These are phyloP conservation scores for Catharus ustulatus DNA, from an alignment of 2,797 vertebrate species.

Conservation along the genomic window DNA sequence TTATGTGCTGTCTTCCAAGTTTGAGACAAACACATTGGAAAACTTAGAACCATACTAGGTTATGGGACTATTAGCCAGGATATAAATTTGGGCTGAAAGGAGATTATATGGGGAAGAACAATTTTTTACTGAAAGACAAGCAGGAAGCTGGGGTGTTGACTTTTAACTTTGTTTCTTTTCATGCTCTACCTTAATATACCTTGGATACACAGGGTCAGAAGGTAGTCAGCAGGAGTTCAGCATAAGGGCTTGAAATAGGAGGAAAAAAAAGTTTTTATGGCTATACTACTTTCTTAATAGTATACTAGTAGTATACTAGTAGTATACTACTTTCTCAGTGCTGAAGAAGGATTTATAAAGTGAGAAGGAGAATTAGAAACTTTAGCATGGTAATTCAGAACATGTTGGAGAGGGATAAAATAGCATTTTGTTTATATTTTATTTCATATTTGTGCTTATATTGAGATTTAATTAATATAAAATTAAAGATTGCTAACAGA, in stretches of 20 bases:
- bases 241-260: neutral
- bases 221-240: neutral
- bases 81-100: neutral
- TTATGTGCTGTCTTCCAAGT: neutral
- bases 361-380: slow-evolving; percentile 10
- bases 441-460: neutral
- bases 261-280: neutral
- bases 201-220: neutral
- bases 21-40: neutral
- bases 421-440: neutral
- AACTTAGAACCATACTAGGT: neutral
- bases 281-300: neutral
- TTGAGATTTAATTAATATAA: neutral
- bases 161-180: neutral
- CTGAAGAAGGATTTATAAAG: neutral
- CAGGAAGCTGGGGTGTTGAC: neutral
- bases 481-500: neutral
- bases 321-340: neutral
- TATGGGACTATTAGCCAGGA: neutral
- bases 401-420: neutral
- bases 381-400: neutral
- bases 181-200: neutral
- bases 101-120: neutral
- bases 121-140: neutral
- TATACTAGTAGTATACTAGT: no score